Percentiles rank a stretch among this genome's conserved stretches.
Evolutionary conservation across 2,888 invertebrate species (phyloP).

Genomic region (Heterodera filipjevi): DNA sequence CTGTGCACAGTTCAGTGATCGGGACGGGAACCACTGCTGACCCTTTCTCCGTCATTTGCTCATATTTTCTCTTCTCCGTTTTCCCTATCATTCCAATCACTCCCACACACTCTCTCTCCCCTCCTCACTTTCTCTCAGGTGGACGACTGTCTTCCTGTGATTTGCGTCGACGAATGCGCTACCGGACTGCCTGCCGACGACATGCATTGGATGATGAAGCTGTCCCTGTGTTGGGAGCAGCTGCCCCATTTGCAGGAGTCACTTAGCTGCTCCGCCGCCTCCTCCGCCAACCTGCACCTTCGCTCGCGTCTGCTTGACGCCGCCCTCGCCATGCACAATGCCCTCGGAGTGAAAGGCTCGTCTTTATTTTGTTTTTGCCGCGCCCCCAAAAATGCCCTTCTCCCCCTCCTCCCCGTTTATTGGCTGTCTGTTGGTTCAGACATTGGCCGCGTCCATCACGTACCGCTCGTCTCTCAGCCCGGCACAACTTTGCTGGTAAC

Average conservation of each 20-base stretch:
- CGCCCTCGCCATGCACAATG: conserved; percentile 82
- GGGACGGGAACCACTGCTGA: no score
- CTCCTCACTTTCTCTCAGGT: conserved; percentile 68
- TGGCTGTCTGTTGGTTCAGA: neutral
- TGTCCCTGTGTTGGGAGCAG: conserved; percentile 89
- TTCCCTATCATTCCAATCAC: neutral
- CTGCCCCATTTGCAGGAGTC: conserved; percentile 45
- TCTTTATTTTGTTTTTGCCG: neutral
- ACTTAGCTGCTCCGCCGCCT: conserved; percentile 2
- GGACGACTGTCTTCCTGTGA: conserved; percentile 93
- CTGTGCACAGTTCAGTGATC: conserved; percentile 75
- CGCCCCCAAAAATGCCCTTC: neutral
- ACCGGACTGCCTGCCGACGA: conserved; percentile 69
- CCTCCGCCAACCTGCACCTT: conserved; percentile 44
- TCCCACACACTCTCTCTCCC: neutral
- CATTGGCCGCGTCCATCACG: conserved; percentile 88
- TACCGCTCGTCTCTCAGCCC: conserved; percentile 82
- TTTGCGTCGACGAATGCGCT: conserved; percentile 81
- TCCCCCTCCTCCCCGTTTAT: no score
- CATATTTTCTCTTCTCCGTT: neutral
- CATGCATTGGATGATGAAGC: conserved; percentile 97
- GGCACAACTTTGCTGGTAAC: conserved; percentile 89
- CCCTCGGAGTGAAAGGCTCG: conserved; percentile 72
- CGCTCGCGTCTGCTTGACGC: conserved; percentile 81
- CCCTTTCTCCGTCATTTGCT: neutral